phyloP scores from a whole-genome alignment of 2,797 vertebrate species.

The Busarellus nigricollis region DNA sequence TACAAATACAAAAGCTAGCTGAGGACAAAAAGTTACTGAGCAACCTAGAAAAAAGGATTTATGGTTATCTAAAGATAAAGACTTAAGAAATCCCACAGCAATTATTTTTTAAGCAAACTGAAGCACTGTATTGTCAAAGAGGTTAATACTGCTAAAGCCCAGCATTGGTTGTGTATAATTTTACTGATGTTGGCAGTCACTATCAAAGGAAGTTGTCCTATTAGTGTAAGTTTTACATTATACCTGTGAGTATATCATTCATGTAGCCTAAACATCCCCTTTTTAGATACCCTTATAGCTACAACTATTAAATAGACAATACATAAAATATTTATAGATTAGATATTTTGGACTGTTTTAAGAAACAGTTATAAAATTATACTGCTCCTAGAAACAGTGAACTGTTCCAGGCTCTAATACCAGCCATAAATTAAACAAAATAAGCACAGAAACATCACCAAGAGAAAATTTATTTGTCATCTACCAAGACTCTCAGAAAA shows the following conservation, averaged over 20 bases:
- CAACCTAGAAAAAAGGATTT: background rate
- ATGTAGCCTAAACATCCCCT: rapidly evolving
- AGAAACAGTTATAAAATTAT: background rate
- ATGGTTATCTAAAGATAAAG: background rate
- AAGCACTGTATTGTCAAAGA: background rate
- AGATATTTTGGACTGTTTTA: background rate
- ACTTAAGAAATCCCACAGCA: background rate
- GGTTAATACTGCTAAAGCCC: background rate
- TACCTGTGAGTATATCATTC: background rate
- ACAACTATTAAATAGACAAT: background rate
- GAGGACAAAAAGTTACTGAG: background rate
- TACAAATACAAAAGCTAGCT: background rate
- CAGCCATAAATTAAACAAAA: background rate
- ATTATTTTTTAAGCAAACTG: background rate
- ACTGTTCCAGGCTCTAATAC: background rate
- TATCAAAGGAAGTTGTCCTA: background rate
- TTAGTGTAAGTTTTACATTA: background rate
- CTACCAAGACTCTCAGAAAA: background rate
- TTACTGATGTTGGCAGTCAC: background rate
- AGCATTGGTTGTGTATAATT: background rate
- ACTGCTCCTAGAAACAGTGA: background rate
- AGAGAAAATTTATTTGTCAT: background rate
- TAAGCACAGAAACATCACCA: background rate
- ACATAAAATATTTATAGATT: background rate
- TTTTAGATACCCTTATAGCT: background rate